Evolutionary conservation across 1,140 invertebrate species (phyloP).

Genomic region (Lethrus apterus): DNA sequence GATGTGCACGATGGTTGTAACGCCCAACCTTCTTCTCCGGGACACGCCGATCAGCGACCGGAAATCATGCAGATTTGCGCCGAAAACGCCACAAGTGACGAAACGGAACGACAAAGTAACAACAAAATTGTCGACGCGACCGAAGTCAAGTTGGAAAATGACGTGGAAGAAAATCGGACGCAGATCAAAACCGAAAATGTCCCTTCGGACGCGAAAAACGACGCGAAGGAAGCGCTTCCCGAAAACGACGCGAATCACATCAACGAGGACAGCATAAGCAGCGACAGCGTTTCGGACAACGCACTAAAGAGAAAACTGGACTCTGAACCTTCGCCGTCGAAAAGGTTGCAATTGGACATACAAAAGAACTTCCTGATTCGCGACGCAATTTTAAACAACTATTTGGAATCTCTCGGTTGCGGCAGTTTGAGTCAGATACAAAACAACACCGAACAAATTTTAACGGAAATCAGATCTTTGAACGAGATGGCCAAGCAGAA

Average conservation of each 20-base stretch:
- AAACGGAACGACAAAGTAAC: conserved; percentile 12
- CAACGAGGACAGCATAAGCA: conserved; percentile 22
- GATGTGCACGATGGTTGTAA: conserved; percentile 37
- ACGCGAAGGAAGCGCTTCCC: neutral
- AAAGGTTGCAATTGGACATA: conserved; percentile 47
- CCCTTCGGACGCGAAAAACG: neutral
- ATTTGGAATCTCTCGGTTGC: conserved; percentile 49
- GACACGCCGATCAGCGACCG: conserved; percentile 35
- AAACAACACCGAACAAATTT: conserved; percentile 49
- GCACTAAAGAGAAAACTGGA: conserved; percentile 27
- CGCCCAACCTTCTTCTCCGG: conserved; percentile 34
- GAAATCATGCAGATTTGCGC: conserved; percentile 15
- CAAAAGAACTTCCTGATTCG: conserved; percentile 48
- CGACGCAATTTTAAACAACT: conserved; percentile 52
- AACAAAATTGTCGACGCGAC: conserved; percentile 18
- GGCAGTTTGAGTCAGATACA: conserved; percentile 52
- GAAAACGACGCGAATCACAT: conserved; percentile 5
- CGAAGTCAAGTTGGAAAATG: conserved; percentile 17
- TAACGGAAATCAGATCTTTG: conserved; percentile 56
- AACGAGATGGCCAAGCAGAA: conserved; percentile 63
- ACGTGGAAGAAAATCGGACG: conserved; percentile 11
- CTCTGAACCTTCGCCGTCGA: conserved; percentile 37
- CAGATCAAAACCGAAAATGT: conserved; percentile 16
- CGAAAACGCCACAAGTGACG: conserved; percentile 15
- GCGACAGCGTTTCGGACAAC: conserved; percentile 14